Evolutionary conservation across 2,113 vertebrate species (phyloP), one percentile per base, ranked within the genome.

Genomic region (Periophthalmodon schlosseri): DNA sequence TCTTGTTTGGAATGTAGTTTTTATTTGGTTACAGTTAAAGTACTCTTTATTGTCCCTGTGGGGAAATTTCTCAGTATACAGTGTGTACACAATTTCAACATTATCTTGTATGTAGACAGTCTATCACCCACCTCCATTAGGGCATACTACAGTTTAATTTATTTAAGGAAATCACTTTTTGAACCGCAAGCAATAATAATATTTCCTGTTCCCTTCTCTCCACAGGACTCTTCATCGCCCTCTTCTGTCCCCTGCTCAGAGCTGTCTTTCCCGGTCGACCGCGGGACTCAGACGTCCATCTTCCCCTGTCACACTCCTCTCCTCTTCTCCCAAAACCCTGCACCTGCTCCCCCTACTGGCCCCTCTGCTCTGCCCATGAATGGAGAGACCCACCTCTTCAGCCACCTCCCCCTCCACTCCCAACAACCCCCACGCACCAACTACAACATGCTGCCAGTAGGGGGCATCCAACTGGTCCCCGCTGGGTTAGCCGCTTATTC

Each of bases 391-490:
- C 96, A 94, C 79, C 87, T 99, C 77, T 99, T 97, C 80, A 99
- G 97, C 86, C 98, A 99, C 91, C 95, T 99, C 5, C 98, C 97
- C 18, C 81, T 97, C 89, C 98, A 99, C 85, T 99, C 98, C 0
- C 98, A 97, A 86, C 96, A 92, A 83, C 97, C 95, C 1, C 80
- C 91, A 10, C 94, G 94, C 83, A 94, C 95, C 0, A 91, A 96
- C 4, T 97, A 95, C 20, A 94, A 95, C 84, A 95, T 96, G 91
- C 91, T 96, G 15, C 97, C 97, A 0, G 94, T 98, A 0, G 97
- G 98, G 1, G 96, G 97, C 0, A 97, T 99, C 83, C 98, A 98
- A 33, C 93, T 98, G 88, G 95, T 98, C 3, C 95, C 96, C 0
- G 93, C 95, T 0, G 95, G 97, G 75, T 89, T 99, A 81, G 94